Evolutionary conservation across 2,888 invertebrate species (phyloP), one percentile per base, ranked within the genome.

Genomic region (Sympetrum striolatum): DNA sequence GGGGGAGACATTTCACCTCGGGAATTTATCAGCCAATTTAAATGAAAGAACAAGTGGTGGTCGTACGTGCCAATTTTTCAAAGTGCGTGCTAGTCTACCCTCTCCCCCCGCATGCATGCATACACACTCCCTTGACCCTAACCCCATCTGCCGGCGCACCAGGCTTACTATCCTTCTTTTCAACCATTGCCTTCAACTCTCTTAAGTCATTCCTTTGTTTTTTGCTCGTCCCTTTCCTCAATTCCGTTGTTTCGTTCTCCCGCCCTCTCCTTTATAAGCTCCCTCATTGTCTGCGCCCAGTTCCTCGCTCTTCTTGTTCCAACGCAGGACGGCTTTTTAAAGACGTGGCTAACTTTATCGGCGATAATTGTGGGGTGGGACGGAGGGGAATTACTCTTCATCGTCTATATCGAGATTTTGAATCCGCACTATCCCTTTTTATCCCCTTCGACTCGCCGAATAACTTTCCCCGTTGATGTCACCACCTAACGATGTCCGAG

Each of bases 31-130:
- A 91, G 92, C 91, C 91, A 91, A 91, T 91, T 92, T 91, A 92
- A 91, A 91, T 91, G 91, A 91, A 91, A 90, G 91, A 90, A 91
- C 92, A 92, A 91, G 91, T 90, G 91, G 80, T 90, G 90, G 81
- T 53, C 81, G 90, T 91, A 91, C 91, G 91, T 91, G 91, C 91
- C 91, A 91, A 91, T 91, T 91, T 91, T 91, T 91, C 91, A 91
- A 91, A 91, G 91, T 91, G 91, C 90, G 90, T 90, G 86, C 86
- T 86, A 39, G 60, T 25, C 82, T 82, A 31, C 22, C 53, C 60
- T 64, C 60, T 64, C 35, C 22, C 73, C 73, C 31, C 73, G 15
- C 73, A 22, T 22, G 31, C 10, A 73, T 73, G 31, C 73, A 73
- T 73, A 73, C 73, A 31, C 37, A 60, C 37, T 35, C n/a, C 86